Evolutionary conservation across 1,140 invertebrate species (phyloP), one percentile per base, ranked within the genome.

Genomic region (Macrotrachela quadricornifera): DNA sequence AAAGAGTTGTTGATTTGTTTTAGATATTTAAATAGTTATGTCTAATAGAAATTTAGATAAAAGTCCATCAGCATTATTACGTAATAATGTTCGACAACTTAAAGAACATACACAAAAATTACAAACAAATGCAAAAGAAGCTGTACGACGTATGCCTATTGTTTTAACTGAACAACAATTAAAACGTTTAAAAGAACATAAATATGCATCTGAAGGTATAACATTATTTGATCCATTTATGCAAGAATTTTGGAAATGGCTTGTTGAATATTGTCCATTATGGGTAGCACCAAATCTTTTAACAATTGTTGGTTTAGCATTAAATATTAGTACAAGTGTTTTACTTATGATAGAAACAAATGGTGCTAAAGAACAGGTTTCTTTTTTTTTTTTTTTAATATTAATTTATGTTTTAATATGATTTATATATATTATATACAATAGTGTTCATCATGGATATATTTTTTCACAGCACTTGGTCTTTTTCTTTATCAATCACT

Each of bases 211-310:
- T 64, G 77, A 77, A 44, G 88, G 82, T 65, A 72, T 71, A 43
- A 90, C 86, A 67, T 64, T 94, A 54, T 71, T 88, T 47, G 91
- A 96, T 71, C 77, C 79, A 42, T 74, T 80, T 61, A 76, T 95
- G 62, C 90, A 95, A 71, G 80, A 80, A 37, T 97, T 84, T 79
- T 99, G 94, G 92, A 80, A 83, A 71, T 95, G 83, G 83, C 74
- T 96, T 42, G 85, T 96, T 12, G 74, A 79, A 59, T 79, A 82
- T 64, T 79, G 87, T 58, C 92, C 92, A 10, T 65, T 86, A 59
- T 94, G 85, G 81, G 77, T 95, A 57, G 90, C 92, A 18, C 94
- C 94, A 59, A 99, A 99, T 79, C 77, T 92, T 59, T 85, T 99
- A 59, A 99, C 94, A 51, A 78, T 94, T 37, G 71, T 82, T 64